Evolutionary conservation across 2,797 vertebrate species (phyloP).

Genomic region (Antrozous pallidus): DNA sequence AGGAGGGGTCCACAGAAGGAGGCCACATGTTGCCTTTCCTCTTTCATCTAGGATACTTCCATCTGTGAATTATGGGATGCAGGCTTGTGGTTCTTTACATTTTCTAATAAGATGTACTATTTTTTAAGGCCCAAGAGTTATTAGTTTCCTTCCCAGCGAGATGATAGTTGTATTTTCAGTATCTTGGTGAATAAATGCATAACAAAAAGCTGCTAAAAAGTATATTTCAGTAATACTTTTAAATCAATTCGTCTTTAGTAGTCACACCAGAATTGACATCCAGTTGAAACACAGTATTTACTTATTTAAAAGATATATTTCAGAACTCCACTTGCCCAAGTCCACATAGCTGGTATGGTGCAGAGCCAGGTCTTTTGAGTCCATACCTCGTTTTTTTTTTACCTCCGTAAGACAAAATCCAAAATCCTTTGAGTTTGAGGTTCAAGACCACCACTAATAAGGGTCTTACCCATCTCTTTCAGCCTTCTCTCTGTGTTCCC

Average conservation of each 20-base stretch:
- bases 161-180: conserved; percentile 4
- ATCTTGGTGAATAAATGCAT: background rate
- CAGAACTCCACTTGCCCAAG: background rate
- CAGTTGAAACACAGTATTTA: background rate
- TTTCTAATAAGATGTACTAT: background rate
- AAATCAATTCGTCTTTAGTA: conserved; percentile 16
- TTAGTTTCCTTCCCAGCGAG: background rate
- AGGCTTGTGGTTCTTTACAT: background rate
- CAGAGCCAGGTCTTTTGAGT: background rate
- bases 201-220: background rate
- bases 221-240: conserved; percentile 32
- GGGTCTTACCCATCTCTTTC: background rate
- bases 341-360: background rate
- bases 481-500: background rate
- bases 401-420: background rate
- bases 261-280: background rate
- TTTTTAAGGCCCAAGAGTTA: background rate
- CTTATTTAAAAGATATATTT: background rate
- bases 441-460: background rate
- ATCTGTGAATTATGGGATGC: background rate
- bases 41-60: background rate
- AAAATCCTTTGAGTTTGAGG: background rate
- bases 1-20: background rate
- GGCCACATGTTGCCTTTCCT: background rate
- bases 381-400: background rate